Percentiles rank a stretch among this genome's conserved stretches.
These are phyloP conservation scores for Oreochromis aureus DNA, from an alignment of 2,113 vertebrate species.

Conservation along the genomic window DNA sequence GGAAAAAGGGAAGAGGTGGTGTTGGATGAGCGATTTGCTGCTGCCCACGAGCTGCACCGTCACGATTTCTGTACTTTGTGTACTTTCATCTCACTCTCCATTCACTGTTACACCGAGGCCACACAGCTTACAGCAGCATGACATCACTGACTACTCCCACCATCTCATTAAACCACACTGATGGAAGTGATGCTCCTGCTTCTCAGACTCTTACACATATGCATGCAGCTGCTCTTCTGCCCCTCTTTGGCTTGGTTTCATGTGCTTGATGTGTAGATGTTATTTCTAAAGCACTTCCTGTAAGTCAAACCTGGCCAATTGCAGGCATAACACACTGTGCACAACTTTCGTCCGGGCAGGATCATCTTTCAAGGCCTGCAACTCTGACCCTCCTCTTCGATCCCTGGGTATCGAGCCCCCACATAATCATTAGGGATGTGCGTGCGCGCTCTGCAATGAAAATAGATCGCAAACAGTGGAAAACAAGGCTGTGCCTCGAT, in stretches of 20 bases:
- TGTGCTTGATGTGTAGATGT: neutral
- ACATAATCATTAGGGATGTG: conserved; percentile 23
- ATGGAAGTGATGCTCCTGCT: conserved; percentile 19
- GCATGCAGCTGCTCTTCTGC: neutral
- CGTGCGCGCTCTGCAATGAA: neutral
- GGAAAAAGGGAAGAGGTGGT: neutral
- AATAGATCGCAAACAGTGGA: neutral
- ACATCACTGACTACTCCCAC: conserved; percentile 45
- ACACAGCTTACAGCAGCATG: conserved; percentile 43
- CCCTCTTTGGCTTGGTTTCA: neutral
- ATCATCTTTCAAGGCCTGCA: conserved; percentile 19
- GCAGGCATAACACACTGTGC: neutral
- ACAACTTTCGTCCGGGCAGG: neutral
- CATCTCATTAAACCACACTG: conserved; percentile 32
- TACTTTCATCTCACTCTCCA: conserved; percentile 14
- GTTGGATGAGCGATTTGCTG: neutral
- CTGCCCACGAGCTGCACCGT: conserved; percentile 16
- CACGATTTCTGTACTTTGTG: conserved; percentile 20
- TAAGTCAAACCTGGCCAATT: neutral
- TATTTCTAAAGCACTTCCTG: neutral
- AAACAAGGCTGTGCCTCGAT: neutral
- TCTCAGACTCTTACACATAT: conserved; percentile 6
- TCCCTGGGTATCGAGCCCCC: conserved; percentile 6
- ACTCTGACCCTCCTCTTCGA: conserved; percentile 5
- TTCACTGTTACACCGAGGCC: conserved; percentile 10